Percentiles rank a stretch among this genome's conserved stretches.
These are phyloP conservation scores for Drosophila ironensis DNA, from an alignment of 1,140 invertebrate species.

Conservation along the genomic window DNA sequence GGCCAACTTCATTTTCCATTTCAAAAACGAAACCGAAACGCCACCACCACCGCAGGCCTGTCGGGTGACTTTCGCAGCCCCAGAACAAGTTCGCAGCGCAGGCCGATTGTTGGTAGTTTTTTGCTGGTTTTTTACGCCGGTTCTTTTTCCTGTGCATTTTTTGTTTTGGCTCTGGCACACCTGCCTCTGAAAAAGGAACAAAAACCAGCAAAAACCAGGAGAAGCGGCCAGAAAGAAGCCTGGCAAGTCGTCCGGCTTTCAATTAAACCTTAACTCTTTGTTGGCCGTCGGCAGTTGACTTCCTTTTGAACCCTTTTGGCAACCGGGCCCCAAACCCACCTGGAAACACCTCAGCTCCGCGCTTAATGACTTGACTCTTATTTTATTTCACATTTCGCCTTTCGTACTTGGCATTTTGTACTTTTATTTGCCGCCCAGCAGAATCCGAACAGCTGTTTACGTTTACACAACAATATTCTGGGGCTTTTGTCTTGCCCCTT, in stretches of 20 bases:
- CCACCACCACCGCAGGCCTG: slow-evolving; percentile 1
- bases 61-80: slow-evolving; percentile 37
- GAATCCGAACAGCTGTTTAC: slow-evolving; percentile 67
- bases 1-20: slow-evolving; percentile 61
- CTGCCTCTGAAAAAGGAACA: slow-evolving; percentile 32
- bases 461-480: slow-evolving; percentile 65
- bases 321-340: slow-evolving; percentile 13
- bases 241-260: slow-evolving; percentile 35
- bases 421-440: slow-evolving; percentile 8
- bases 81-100: slow-evolving; percentile 39
- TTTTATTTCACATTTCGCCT: slow-evolving; percentile 40
- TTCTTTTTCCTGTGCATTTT: slow-evolving; percentile 43
- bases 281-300: slow-evolving; percentile 8
- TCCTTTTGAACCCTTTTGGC: slow-evolving; percentile 21
- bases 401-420: background rate
- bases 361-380: slow-evolving; percentile 49
- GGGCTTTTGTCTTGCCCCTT: slow-evolving; percentile 23
- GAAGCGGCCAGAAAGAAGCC: slow-evolving; percentile 30
- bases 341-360: slow-evolving; percentile 24
- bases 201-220: slow-evolving; percentile 2
- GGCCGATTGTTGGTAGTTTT: slow-evolving; percentile 30
- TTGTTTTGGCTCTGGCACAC: slow-evolving; percentile 58
- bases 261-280: slow-evolving; percentile 48
- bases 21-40: slow-evolving; percentile 45
- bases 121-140: slow-evolving; percentile 4